These are phyloP conservation scores for Drosophila tristis DNA, from an alignment of 1,140 invertebrate genomes.

Conservation along the genomic window DNA sequence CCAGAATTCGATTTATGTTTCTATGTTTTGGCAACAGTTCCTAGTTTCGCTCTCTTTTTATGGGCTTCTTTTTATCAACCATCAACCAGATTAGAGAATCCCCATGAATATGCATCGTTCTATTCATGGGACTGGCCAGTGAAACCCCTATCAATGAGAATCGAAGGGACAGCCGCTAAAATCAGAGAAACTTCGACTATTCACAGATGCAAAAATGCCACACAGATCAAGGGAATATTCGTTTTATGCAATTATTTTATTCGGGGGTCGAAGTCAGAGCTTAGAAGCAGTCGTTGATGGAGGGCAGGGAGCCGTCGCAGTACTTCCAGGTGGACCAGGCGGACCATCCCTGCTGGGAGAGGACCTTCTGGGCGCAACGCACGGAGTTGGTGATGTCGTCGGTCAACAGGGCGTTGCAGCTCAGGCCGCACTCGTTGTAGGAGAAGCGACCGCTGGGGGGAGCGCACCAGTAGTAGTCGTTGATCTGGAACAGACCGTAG, in stretches of 20 bases:
- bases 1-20: slow-evolving; percentile 30
- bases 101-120: slow-evolving; percentile 15
- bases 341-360: slow-evolving; percentile 67
- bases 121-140: slow-evolving; percentile 40
- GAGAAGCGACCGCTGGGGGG: slow-evolving; percentile 60
- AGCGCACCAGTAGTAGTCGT: slow-evolving; percentile 76
- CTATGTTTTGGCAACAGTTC: slow-evolving; percentile 28
- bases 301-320: slow-evolving; percentile 60
- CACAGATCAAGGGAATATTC: background rate
- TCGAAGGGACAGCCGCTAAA: background rate
- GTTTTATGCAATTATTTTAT: slow-evolving; percentile 19
- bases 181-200: background rate
- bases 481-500: slow-evolving; percentile 81
- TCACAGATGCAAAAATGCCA: no score
- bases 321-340: slow-evolving; percentile 72
- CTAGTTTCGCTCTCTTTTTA: slow-evolving; percentile 7
- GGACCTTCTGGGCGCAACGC: slow-evolving; percentile 68
- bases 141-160: background rate
- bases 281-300: slow-evolving; percentile 65
- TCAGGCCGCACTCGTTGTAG: slow-evolving; percentile 58
- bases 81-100: background rate
- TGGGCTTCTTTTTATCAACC: background rate
- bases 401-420: slow-evolving; percentile 59
- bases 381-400: slow-evolving; percentile 68
- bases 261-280: background rate